phyloP scores from a whole-genome alignment of 2,888 invertebrate species.

The Rotaria sp. region DNA sequence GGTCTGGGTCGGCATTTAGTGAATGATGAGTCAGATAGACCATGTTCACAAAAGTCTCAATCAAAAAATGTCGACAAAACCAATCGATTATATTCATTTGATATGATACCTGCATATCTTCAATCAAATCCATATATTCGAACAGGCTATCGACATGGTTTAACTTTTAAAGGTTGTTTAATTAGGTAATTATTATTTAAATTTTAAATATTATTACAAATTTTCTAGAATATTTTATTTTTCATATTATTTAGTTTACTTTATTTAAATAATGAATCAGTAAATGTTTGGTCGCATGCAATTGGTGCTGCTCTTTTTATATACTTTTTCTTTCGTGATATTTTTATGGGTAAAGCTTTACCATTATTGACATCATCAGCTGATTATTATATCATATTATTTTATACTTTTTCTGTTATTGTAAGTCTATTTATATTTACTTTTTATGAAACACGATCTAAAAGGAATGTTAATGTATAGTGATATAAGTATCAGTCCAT shows the following conservation, averaged over 20 bases:
- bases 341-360: conserved; percentile 51
- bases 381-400: conserved; percentile 1
- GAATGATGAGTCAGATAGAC: neutral
- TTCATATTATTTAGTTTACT: conserved; percentile 65
- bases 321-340: conserved; percentile 73
- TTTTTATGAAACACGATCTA: neutral
- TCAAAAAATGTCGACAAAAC: neutral
- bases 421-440: conserved; percentile 8
- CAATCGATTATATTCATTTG: neutral
- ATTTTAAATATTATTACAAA: neutral
- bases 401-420: conserved; percentile 1
- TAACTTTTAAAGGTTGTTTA: conserved; percentile 50
- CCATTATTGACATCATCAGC: neutral
- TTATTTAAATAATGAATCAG: conserved; percentile 92
- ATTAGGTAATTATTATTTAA: conserved; percentile 64
- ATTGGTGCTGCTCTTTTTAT: conserved; percentile 54
- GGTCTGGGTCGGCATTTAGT: neutral
- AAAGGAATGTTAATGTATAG: too few species aligned
- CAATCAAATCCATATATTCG: conserved; percentile 78
- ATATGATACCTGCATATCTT: conserved; percentile 72
- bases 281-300: conserved; percentile 93
- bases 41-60: neutral
- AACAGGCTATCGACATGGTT: conserved; percentile 71
- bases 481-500: too few species aligned
- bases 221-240: neutral